phyloP scores from a whole-genome alignment of 1,140 invertebrate species.

The Bombus superbus region DNA sequence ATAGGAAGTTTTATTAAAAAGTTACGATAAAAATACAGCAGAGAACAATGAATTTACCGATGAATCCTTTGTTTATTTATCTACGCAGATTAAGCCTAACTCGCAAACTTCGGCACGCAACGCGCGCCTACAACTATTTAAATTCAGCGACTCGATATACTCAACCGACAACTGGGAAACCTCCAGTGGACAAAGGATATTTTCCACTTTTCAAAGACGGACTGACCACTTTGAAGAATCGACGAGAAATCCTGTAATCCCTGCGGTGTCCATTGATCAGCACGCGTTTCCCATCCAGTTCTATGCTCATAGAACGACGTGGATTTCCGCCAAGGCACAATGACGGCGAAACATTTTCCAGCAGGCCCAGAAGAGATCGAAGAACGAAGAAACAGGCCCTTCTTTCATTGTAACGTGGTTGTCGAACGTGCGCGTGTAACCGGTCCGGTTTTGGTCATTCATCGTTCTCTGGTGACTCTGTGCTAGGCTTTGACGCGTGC shows the following conservation, averaged over 20 bases:
- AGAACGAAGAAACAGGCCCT: background rate
- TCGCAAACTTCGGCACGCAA: too few species aligned
- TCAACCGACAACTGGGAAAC: background rate
- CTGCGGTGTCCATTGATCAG: constrained; percentile 62
- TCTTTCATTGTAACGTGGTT: constrained; percentile 74
- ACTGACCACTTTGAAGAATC: constrained; percentile 45
- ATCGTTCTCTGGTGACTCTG: constrained; percentile 31
- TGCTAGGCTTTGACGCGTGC: constrained; percentile 46
- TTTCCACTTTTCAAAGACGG: constrained; percentile 6
- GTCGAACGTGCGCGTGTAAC: constrained; percentile 75
- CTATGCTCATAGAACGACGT: background rate
- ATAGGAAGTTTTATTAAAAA: too few species aligned
- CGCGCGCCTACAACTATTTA: background rate
- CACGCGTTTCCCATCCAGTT: constrained; percentile 63
- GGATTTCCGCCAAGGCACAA: constrained; percentile 43
- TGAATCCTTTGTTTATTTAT: background rate
- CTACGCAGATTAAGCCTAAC: background rate
- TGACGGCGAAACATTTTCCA: constrained; percentile 64
- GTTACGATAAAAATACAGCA: too few species aligned
- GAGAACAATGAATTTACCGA: background rate
- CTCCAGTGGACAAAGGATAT: background rate
- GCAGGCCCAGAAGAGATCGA: background rate
- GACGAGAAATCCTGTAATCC: constrained; percentile 64
- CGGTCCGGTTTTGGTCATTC: constrained; percentile 61
- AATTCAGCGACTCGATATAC: background rate